Evolutionary conservation across 2,888 invertebrate species (phyloP), one percentile per base, ranked within the genome.

Genomic region (Zygaena filipendulae): DNA sequence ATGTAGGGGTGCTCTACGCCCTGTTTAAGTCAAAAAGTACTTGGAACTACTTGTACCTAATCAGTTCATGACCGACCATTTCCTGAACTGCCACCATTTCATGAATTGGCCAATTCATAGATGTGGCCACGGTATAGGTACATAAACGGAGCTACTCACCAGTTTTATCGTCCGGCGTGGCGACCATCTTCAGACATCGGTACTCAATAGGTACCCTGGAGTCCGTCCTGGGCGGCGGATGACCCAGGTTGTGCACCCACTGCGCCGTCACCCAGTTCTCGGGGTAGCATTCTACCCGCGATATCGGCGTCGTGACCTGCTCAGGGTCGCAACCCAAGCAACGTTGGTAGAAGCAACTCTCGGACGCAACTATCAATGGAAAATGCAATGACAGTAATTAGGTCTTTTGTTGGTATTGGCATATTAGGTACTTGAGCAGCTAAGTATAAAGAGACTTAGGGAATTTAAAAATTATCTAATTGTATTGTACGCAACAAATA

Each of bases 181-280:
- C 77, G 3, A 74, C 57, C 71, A 79, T 69, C 44, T 75, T 77
- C 36, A 77, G 40, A 29, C 79, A 79, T 4, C 71, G 53, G 42
- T 70, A 72, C 38, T 75, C 75, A 20, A 77, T 59, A 7, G 69
- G 61, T 25, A 74, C 45, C 33, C 42, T 59, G 3, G 75, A 72
- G 25, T 67, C 70, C 0, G 77, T 77, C 2, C 54, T 48, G 0
- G 79, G 77, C 5, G 77, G 70, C 1, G 70, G 72, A 27, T 77
- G 71, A 0, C 72, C 74, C 8, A 69, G 52, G 37, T 74, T 70
- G 47, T 66, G 72, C 3, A 77, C 49, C 77, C 77, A 79, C 30
- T 62, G 57, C 0, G 75, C 59, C 1, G 70, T 51, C 22, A 75
- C 77, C 72, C 74, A 75, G 47, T 71, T 71, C 11, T 45, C 34